Percentiles rank a stretch among this genome's conserved stretches.
Conservation (phyloP, 2,113 vertebrate genomes). For the Oncorhynchus clarkii region DNA sequence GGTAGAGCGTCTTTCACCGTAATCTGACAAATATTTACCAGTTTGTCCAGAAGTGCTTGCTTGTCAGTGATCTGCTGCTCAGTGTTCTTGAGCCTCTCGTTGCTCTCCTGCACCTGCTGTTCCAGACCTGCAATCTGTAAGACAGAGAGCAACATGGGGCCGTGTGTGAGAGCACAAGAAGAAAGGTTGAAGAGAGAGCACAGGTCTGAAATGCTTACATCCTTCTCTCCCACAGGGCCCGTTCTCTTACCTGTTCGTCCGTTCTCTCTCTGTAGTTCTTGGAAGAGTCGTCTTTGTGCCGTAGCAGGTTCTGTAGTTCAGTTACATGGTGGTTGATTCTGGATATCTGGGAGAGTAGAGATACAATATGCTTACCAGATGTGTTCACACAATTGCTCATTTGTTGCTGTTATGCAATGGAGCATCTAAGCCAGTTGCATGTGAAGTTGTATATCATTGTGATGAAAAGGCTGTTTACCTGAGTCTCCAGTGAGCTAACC, state of each 20-base stretch:
- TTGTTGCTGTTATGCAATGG: too few relatives aligned
- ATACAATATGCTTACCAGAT: neutral
- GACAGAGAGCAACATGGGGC: neutral
- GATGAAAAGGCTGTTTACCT: slow-evolving; percentile 64
- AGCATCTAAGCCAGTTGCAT: neutral
- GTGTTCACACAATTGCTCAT: too few relatives aligned
- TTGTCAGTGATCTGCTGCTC: slow-evolving; percentile 67
- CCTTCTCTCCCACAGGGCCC: neutral
- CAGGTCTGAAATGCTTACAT: neutral
- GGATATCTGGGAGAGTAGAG: slow-evolving; percentile 54
- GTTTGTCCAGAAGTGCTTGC: slow-evolving; percentile 70
- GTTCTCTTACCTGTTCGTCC: slow-evolving; percentile 51
- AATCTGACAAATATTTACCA: slow-evolving; percentile 65
- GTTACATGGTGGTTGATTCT: slow-evolving; percentile 52
- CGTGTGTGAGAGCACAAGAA: neutral
- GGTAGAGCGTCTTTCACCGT: too few relatives aligned
- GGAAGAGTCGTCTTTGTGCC: slow-evolving; percentile 66
- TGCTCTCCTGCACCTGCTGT: slow-evolving; percentile 63
- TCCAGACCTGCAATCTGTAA: slow-evolving; percentile 80
- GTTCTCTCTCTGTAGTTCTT: slow-evolving; percentile 66
- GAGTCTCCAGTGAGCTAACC: slow-evolving; percentile 71
- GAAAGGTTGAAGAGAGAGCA: neutral
- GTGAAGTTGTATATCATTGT: neutral
- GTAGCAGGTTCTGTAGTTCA: slow-evolving; percentile 67
- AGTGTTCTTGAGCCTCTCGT: slow-evolving; percentile 65